These are phyloP conservation scores for Empidonax traillii DNA, from an alignment of 2,113 vertebrate genomes.

Conservation along the genomic window DNA sequence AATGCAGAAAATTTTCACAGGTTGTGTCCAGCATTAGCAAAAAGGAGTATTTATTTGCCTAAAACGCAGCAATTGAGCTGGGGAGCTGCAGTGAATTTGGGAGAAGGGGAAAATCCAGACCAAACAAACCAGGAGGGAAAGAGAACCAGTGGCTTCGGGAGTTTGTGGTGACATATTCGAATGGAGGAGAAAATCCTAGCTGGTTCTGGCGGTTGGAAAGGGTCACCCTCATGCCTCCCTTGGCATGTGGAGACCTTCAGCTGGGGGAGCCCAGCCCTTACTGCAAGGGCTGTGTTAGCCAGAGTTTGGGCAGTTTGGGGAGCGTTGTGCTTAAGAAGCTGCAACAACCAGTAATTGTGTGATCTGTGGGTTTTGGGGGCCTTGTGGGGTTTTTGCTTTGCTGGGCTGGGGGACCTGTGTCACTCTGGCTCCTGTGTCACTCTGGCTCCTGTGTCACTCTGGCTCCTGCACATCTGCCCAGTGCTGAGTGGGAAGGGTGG, in stretches of 20 bases:
- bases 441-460: not conserved
- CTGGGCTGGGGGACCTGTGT: not conserved
- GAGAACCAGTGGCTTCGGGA: not conserved
- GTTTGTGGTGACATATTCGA: rapidly evolving
- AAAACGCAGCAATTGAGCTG: constrained; percentile 33
- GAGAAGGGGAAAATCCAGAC: not conserved
- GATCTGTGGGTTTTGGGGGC: not conserved
- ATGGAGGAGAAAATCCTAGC: not conserved
- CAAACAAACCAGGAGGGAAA: not conserved
- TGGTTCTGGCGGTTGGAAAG: not conserved
- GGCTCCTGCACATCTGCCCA: not conserved
- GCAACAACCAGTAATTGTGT: not conserved
- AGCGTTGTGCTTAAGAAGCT: rapidly evolving
- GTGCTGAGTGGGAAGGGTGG: rapidly evolving
- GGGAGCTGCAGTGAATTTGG: not conserved
- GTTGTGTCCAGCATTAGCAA: constrained; percentile 77
- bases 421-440: not conserved
- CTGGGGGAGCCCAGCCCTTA: rapidly evolving
- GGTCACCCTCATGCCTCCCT: not conserved
- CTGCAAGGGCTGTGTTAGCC: not conserved
- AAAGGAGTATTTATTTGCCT: constrained; percentile 63
- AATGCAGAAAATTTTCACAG: constrained; percentile 78
- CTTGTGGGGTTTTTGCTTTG: not conserved
- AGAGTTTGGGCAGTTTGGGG: not conserved
- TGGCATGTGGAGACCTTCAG: not conserved